Evolutionary conservation across 2,888 invertebrate species (phyloP).

Genomic region (Habroteleia sp.): DNA sequence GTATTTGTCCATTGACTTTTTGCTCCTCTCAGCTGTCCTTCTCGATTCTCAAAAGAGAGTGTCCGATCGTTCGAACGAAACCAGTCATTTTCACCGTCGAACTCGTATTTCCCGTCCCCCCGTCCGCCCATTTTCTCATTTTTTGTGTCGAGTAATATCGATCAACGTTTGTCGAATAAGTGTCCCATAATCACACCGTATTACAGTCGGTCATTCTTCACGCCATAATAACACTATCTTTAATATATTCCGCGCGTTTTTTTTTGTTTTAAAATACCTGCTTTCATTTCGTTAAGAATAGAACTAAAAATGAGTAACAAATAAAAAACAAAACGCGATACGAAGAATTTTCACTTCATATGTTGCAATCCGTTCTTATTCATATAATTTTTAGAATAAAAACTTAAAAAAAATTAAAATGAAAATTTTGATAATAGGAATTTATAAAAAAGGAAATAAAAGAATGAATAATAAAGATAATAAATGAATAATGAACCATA

Average conservation of each 20-base stretch:
- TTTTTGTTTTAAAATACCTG: slow-evolving; percentile 54
- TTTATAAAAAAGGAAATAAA: too few relatives aligned
- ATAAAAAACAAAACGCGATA: slow-evolving; percentile 5
- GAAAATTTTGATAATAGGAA: too few relatives aligned
- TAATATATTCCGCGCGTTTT: slow-evolving; percentile 34
- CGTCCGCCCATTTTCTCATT: slow-evolving; percentile 58
- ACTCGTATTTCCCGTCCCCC: slow-evolving; percentile 67
- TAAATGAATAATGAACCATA: too few relatives aligned
- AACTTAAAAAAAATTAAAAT: too few relatives aligned
- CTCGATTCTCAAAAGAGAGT: slow-evolving; percentile 66
- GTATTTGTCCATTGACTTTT: slow-evolving; percentile 59
- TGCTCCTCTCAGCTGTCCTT: slow-evolving; percentile 49
- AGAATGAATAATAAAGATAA: too few relatives aligned
- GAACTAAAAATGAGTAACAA: slow-evolving; percentile 28
- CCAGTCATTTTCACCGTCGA: slow-evolving; percentile 66
- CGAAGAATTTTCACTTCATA: too few relatives aligned
- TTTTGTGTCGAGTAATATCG: slow-evolving; percentile 59
- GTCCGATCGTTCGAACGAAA: slow-evolving; percentile 64
- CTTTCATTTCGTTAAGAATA: slow-evolving; percentile 17
- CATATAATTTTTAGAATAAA: too few relatives aligned
- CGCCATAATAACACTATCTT: slow-evolving; percentile 60
- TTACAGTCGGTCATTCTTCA: slow-evolving; percentile 58
- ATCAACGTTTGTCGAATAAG: slow-evolving; percentile 63
- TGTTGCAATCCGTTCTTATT: too few relatives aligned
- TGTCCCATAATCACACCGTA: slow-evolving; percentile 58